Evolutionary conservation across 2,113 vertebrate species (phyloP).

Genomic region (Oncorhynchus gorbuscha): DNA sequence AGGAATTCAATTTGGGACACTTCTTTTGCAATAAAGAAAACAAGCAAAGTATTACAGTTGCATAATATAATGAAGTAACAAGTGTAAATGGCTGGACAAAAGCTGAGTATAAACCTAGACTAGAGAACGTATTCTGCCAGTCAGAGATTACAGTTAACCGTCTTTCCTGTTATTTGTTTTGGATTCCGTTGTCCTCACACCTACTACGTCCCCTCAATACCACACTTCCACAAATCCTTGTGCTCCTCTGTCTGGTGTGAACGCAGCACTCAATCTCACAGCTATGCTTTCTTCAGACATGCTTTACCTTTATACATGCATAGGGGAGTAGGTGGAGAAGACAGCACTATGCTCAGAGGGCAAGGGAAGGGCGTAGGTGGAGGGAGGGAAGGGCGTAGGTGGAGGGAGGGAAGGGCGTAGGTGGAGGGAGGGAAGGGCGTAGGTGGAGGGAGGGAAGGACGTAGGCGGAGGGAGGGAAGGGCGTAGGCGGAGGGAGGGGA

Average conservation of each 20-base stretch:
- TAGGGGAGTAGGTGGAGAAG: neutral
- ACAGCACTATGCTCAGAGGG: conserved; percentile 13
- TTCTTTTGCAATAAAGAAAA: conserved; percentile 21
- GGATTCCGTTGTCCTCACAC: neutral
- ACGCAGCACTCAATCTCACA: neutral
- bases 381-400: neutral
- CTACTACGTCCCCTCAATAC: too few relatives aligned
- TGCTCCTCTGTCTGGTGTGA: conserved; percentile 6
- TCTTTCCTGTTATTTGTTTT: neutral
- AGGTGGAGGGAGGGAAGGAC: conserved; percentile 3
- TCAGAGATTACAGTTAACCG: too few relatives aligned
- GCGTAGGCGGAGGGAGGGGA: too few relatives aligned
- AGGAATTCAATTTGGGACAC: conserved; percentile 17
- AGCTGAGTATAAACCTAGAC: neutral
- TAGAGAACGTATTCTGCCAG: neutral
- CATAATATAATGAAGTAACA: neutral
- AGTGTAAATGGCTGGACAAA: neutral
- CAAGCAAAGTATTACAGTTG: conserved; percentile 18
- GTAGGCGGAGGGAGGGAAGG: too few relatives aligned
- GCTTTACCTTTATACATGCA: conserved; percentile 1
- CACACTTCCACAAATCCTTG: conserved; percentile 3
- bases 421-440: conserved; percentile 11
- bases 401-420: neutral
- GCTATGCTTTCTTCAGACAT: conserved; percentile 18
- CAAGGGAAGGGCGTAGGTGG: neutral